These are phyloP conservation scores for Amblyraja radiata DNA, from an alignment of 2,797 vertebrate genomes.

Conservation along the genomic window DNA sequence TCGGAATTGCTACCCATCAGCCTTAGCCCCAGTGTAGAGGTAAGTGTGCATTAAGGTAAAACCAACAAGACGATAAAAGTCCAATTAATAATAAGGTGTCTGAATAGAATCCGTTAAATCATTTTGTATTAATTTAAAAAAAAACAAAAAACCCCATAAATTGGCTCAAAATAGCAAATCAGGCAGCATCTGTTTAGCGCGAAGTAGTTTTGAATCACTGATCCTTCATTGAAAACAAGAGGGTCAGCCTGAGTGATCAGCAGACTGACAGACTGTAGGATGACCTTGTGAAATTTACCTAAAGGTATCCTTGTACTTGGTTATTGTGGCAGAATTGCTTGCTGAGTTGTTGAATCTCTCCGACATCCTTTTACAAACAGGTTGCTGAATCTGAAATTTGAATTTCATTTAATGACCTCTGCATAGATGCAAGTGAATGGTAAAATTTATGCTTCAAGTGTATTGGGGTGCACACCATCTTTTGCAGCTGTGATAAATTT, in stretches of 20 bases:
- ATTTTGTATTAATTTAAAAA: neutral
- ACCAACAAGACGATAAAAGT: neutral
- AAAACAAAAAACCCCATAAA: too few species aligned
- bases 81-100: neutral
- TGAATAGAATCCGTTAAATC: neutral
- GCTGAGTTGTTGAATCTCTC: too few species aligned
- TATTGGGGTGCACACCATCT: neutral
- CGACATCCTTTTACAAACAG: too few species aligned
- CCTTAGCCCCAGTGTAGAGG: conserved; percentile 87
- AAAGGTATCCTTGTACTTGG: neutral
- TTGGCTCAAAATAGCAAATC: too few species aligned
- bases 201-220: too few species aligned
- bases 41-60: conserved; percentile 48
- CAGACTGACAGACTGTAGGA: neutral
- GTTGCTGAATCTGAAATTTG: neutral
- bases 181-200: too few species aligned
- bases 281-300: neutral
- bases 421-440: neutral
- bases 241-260: neutral
- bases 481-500: neutral
- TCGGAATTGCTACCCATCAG: conserved; percentile 81
- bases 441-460: neutral
- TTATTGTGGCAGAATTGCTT: neutral
- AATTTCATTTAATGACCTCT: neutral
- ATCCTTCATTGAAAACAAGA: neutral